A percentile compares a stretch with the other conserved stretches of the same genome.
phyloP scores from a whole-genome alignment of 2,888 invertebrate genomes.

The Volucella bombylans region DNA sequence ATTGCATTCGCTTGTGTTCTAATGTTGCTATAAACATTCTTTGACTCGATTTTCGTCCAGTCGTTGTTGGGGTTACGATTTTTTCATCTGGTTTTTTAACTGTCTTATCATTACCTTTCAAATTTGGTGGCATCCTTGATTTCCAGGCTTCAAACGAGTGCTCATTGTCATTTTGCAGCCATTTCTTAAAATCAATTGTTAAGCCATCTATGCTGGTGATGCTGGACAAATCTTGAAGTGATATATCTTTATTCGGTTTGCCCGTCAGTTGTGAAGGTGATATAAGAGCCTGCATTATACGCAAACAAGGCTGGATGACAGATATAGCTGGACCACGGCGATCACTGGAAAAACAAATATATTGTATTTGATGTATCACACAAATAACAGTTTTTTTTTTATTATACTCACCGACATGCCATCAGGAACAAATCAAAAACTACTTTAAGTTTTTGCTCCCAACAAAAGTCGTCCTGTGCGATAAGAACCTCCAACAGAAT shows the following conservation, averaged over 20 bases:
- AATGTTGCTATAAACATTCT: slow-evolving; percentile 71
- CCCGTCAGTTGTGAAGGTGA: slow-evolving; percentile 85
- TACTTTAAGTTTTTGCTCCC: slow-evolving; percentile 95
- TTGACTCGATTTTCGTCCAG: slow-evolving; percentile 50
- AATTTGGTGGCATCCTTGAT: slow-evolving; percentile 84
- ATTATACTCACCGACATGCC: slow-evolving; percentile 85
- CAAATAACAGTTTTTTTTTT: not conserved
- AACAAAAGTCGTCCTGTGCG: slow-evolving; percentile 96
- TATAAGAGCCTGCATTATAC: slow-evolving; percentile 93
- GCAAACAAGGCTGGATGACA: slow-evolving; percentile 95
- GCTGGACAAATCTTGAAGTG: slow-evolving; percentile 84
- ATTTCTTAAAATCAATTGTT: slow-evolving; percentile 88
- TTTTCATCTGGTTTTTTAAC: slow-evolving; percentile 75
- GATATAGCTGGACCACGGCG: slow-evolving; percentile 93
- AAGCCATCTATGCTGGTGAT: slow-evolving; percentile 85
- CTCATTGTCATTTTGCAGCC: slow-evolving; percentile 88
- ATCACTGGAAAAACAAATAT: slow-evolving; percentile 80
- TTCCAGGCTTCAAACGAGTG: slow-evolving; percentile 90
- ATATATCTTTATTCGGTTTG: slow-evolving; percentile 84
- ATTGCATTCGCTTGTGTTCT: slow-evolving; percentile 80
- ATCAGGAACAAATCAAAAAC: slow-evolving; percentile 93
- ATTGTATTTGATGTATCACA: not conserved
- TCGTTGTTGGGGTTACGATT: slow-evolving; percentile 13
- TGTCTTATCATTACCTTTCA: slow-evolving; percentile 76
- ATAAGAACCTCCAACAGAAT: slow-evolving; percentile 92